These are phyloP conservation scores for Caenorhabditis virilis DNA, from an alignment of 2,888 invertebrate species.

Conservation along the genomic window DNA sequence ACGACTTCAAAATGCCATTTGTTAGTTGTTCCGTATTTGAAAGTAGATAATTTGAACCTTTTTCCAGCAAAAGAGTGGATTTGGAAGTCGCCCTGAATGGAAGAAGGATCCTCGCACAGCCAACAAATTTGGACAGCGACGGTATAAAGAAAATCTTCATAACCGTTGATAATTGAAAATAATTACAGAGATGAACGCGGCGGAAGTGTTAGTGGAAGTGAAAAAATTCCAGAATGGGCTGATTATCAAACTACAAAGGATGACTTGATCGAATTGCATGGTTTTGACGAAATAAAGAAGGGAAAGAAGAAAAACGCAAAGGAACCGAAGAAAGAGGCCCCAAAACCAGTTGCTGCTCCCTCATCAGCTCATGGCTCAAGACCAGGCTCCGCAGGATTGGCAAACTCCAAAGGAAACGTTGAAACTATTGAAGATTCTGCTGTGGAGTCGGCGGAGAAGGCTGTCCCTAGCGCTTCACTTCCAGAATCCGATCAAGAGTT, in stretches of 20 bases:
- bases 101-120: slow-evolving; percentile 21
- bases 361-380: slow-evolving; percentile 12
- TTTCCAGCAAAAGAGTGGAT: slow-evolving; percentile 35
- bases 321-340: slow-evolving; percentile 24
- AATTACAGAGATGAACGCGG: slow-evolving; percentile 37
- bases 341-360: slow-evolving; percentile 2
- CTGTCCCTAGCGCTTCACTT: slow-evolving; percentile 10
- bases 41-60: neutral
- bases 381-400: slow-evolving; percentile 21
- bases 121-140: too few species aligned
- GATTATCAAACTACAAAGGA: slow-evolving; percentile 66
- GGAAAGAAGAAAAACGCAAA: slow-evolving; percentile 36
- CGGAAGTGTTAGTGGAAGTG: slow-evolving; percentile 35
- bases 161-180: too few species aligned
- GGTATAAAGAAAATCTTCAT: too few species aligned
- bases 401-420: slow-evolving; percentile 10
- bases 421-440: slow-evolving; percentile 30
- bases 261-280: slow-evolving; percentile 66
- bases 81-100: slow-evolving; percentile 25
- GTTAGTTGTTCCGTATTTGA: slow-evolving; percentile 31
- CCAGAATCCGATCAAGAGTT: slow-evolving; percentile 47
- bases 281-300: slow-evolving; percentile 65
- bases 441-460: slow-evolving; percentile 12
- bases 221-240: slow-evolving; percentile 67
- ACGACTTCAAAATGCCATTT: slow-evolving; percentile 59